These are phyloP conservation scores for Hyperoplus immaculatus DNA, from an alignment of 2,797 vertebrate genomes.

Conservation along the genomic window DNA sequence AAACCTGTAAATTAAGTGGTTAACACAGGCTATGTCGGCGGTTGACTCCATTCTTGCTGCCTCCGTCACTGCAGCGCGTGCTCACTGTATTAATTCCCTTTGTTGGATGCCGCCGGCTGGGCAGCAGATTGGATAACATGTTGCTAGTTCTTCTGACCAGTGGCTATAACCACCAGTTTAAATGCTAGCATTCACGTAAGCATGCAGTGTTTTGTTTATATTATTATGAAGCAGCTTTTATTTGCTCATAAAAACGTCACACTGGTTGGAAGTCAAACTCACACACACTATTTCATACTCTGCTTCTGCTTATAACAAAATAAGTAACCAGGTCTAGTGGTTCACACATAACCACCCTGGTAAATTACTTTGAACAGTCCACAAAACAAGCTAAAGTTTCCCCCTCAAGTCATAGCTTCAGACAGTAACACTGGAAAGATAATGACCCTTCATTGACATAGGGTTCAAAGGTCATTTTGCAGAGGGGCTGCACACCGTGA, in stretches of 20 bases:
- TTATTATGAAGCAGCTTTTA: neutral
- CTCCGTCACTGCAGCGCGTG: slow-evolving; percentile 12
- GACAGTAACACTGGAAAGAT: slow-evolving; percentile 16
- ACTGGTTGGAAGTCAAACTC: neutral
- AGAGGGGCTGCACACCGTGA: slow-evolving; percentile 31
- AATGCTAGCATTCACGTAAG: slow-evolving; percentile 1
- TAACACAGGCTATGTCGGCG: fast-evolving
- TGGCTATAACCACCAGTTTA: slow-evolving; percentile 9
- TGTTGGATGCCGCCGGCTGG: slow-evolving; percentile 62
- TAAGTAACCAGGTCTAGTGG: neutral
- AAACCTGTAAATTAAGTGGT: fast-evolving
- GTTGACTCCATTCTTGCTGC: neutral
- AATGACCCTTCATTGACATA: slow-evolving; percentile 37
- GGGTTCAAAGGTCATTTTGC: slow-evolving; percentile 63
- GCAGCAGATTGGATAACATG: slow-evolving; percentile 31
- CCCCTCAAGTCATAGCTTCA: neutral
- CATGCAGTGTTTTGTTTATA: neutral
- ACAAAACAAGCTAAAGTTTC: neutral
- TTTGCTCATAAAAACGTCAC: neutral
- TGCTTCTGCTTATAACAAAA: neutral
- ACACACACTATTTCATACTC: neutral
- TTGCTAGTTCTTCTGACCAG: slow-evolving; percentile 47
- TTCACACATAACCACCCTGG: neutral
- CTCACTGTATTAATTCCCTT: slow-evolving; percentile 55
- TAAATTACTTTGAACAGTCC: neutral